Percentiles rank a stretch among this genome's conserved stretches.
Evolutionary conservation across 2,888 invertebrate genomes (phyloP).

Genomic region (Pristionchus exspectatus): DNA sequence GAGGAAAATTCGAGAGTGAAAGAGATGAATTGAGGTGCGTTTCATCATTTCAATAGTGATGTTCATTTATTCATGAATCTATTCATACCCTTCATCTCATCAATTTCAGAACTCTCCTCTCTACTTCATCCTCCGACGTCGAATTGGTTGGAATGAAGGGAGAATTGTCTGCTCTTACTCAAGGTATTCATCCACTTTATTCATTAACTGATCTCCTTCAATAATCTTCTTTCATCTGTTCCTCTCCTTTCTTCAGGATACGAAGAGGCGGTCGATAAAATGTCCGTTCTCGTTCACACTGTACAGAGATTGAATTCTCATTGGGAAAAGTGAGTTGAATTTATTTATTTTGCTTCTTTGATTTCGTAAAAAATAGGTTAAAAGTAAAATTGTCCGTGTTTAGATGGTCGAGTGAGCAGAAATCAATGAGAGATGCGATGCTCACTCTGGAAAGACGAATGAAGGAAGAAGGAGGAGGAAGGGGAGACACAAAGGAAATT

Average conservation of each 20-base stretch:
- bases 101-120: conserved; percentile 34
- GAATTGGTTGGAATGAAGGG: conserved; percentile 46
- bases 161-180: conserved; percentile 32
- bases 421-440: conserved; percentile 45
- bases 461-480: conserved; percentile 59
- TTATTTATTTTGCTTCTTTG: no score
- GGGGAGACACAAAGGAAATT: conserved; percentile 62
- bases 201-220: background rate
- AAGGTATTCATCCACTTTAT: background rate
- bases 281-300: conserved; percentile 9
- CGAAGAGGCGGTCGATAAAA: conserved; percentile 39
- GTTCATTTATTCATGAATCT: background rate
- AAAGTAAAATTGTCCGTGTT: background rate
- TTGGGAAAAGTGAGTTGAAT: background rate
- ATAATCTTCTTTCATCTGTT: background rate
- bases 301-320: conserved; percentile 12
- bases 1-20: conserved; percentile 61
- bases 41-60: background rate
- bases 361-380: no score
- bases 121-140: background rate
- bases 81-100: background rate
- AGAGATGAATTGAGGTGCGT: conserved; percentile 64
- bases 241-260: background rate
- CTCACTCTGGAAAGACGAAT: conserved; percentile 62
- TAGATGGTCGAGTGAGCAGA: conserved; percentile 27